Conservation (phyloP, 2,888 invertebrate species). For the Ennomos fuscantarius region DNA sequence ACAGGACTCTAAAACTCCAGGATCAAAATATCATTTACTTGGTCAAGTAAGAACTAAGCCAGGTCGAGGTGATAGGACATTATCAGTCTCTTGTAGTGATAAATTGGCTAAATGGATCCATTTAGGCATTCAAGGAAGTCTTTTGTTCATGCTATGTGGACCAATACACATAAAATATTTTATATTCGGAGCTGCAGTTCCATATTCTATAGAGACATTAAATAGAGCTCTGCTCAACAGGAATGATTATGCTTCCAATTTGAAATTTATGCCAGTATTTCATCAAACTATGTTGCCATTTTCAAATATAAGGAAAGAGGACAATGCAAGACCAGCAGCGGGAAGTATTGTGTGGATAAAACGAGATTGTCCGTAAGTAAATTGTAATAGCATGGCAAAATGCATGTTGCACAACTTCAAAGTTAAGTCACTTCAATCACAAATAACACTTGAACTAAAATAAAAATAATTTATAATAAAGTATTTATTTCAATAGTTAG, state of each 20-base stretch:
- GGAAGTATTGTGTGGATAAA: slow-evolving; percentile 72
- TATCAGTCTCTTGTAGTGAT: slow-evolving; percentile 97
- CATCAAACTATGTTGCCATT: slow-evolving; percentile 59
- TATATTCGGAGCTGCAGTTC: slow-evolving; percentile 88
- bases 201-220: slow-evolving; percentile 86
- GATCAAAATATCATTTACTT: slow-evolving; percentile 87
- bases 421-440: no score
- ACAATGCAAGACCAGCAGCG: slow-evolving; percentile 57
- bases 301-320: slow-evolving; percentile 49
- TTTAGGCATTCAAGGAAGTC: slow-evolving; percentile 93
- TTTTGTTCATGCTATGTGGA: slow-evolving; percentile 87
- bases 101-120: slow-evolving; percentile 96
- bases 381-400: no score
- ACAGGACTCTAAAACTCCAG: slow-evolving; percentile 86
- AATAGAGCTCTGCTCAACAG: slow-evolving; percentile 81
- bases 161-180: slow-evolving; percentile 90
- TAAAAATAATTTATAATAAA: no score
- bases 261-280: slow-evolving; percentile 50
- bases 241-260: slow-evolving; percentile 36
- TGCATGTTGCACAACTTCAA: no score
- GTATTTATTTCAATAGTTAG: no score
- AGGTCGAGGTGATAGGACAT: slow-evolving; percentile 94
- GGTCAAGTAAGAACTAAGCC: slow-evolving; percentile 94
- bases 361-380: slow-evolving; percentile 55
- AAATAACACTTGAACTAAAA: no score